Evolutionary conservation across 1,140 invertebrate species (phyloP), one percentile per base, ranked within the genome.

Genomic region (Probaryconus sp.): DNA sequence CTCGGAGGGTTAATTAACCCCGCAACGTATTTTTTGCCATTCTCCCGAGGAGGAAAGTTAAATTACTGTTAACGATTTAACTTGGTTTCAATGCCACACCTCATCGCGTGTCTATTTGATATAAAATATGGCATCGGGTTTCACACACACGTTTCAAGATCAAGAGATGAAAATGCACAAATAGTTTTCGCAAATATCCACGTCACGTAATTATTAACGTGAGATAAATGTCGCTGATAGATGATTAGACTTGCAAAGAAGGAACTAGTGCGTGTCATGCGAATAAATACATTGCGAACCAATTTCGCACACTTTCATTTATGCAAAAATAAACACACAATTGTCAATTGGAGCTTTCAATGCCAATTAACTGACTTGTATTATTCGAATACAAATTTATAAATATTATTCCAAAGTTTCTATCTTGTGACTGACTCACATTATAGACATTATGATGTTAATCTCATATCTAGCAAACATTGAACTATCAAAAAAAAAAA

Each of bases 71-170:
- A 80, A 79, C 76, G 68, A 79, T 74, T 74, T 58, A 79, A 77
- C 77, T 79, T 55, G 68, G 43, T 48, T 63, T 73, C 56, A 56
- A 48, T 71, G 72, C 70, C 79, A 70, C 79, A 74, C 73, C 78
- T 55, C 73, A 53, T 82, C 63, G 79, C 80, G 74, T 77, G 79
- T 16, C 24, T 33, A 24, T 60, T 69, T 38, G 21, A 30, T 38
- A 74, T 77, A 63, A 76, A 60, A 68, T 58, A 38, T 33, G 35
- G 55, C 18, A 35, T 65, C 43, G 24, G 14, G 42, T 45, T 51
- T 43, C 33, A 35, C 37, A 60, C 45, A 58, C 16, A 51, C 40
- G 40, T 38, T 55, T 42, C 26, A 60, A 53, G 43, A 65, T 50
- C 56, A 47, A 47, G 31, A 56, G 33, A n/a, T n/a, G 24, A 51